A percentile compares a stretch with the other conserved stretches of the same genome.
phyloP scores from a whole-genome alignment of 2,113 vertebrate genomes.

The Girardinichthys multiradiatus region DNA sequence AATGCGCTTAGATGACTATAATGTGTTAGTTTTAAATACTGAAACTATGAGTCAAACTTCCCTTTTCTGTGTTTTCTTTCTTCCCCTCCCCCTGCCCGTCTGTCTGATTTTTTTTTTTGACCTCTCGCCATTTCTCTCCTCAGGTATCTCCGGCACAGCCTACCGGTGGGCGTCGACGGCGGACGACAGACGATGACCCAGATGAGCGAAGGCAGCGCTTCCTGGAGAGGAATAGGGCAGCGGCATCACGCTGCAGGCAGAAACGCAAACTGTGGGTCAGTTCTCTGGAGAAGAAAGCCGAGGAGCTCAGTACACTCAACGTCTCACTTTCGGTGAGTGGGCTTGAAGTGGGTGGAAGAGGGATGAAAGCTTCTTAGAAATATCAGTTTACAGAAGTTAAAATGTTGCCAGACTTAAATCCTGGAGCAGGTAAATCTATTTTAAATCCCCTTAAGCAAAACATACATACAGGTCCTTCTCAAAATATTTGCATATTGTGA shows the following conservation, averaged over 20 bases:
- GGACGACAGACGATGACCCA: slow-evolving; percentile 90
- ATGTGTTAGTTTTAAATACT: slow-evolving; percentile 44
- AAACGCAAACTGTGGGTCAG: slow-evolving; percentile 96
- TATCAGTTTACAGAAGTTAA: slow-evolving; percentile 3
- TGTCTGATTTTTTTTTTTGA: slow-evolving; percentile 32
- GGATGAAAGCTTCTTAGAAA: slow-evolving; percentile 4
- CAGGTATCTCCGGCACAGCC: slow-evolving; percentile 95
- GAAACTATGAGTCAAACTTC: slow-evolving; percentile 69
- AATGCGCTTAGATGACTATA: slow-evolving; percentile 20
- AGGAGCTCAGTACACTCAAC: slow-evolving; percentile 92
- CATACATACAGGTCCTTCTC: too few relatives aligned
- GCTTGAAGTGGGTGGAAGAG: slow-evolving; percentile 17
- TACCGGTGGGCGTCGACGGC: slow-evolving; percentile 89
- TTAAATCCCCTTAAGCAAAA: not conserved
- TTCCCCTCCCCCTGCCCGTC: slow-evolving; percentile 9
- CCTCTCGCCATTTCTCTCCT: slow-evolving; percentile 1
- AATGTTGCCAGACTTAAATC: not conserved
- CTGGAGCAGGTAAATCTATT: not conserved
- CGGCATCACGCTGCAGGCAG: slow-evolving; percentile 94
- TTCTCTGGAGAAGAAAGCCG: slow-evolving; percentile 95
- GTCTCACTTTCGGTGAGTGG: slow-evolving; percentile 93
- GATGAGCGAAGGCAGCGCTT: slow-evolving; percentile 95
- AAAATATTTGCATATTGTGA: too few relatives aligned
- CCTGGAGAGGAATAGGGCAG: slow-evolving; percentile 93
- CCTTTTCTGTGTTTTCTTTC: slow-evolving; percentile 34